phyloP scores from a whole-genome alignment of 2,113 vertebrate genomes.

The Todiramphus chloris region DNA sequence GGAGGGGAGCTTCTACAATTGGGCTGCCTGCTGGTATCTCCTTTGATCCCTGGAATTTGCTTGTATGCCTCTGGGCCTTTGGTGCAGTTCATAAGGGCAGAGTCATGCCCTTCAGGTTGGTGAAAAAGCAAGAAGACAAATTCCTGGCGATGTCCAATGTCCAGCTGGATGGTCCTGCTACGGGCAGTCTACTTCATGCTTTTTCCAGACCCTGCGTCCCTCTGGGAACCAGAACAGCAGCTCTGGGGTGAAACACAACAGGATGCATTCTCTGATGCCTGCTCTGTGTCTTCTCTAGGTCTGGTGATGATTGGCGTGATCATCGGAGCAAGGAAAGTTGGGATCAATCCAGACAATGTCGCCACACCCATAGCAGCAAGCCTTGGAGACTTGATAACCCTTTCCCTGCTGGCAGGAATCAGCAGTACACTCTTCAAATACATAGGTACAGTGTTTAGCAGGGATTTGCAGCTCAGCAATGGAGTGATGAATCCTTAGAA shows the following conservation, averaged over 20 bases:
- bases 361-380: slow-evolving; percentile 97
- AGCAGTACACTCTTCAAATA: slow-evolving; percentile 86
- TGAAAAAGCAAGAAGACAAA: not conserved
- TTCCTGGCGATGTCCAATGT: not conserved
- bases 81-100: slow-evolving; percentile 15
- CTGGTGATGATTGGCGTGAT: slow-evolving; percentile 93
- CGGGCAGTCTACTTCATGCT: not conserved
- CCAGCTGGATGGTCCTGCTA: not conserved
- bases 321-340: slow-evolving; percentile 87
- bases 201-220: rapidly evolving
- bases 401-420: slow-evolving; percentile 89
- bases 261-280: not conserved
- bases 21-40: slow-evolving; percentile 12
- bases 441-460: slow-evolving; percentile 74
- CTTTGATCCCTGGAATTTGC: slow-evolving; percentile 56
- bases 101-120: not conserved
- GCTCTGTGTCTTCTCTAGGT: slow-evolving; percentile 73
- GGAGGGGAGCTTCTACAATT: slow-evolving; percentile 23
- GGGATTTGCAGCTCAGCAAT: not conserved
- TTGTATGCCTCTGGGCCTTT: not conserved
- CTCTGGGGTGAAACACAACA: not conserved
- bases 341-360: slow-evolving; percentile 96
- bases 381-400: slow-evolving; percentile 92
- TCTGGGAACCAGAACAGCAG: not conserved
- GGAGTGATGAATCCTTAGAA: not conserved